phyloP scores from a whole-genome alignment of 2,888 invertebrate species.

The Ptilodon capucinus region DNA sequence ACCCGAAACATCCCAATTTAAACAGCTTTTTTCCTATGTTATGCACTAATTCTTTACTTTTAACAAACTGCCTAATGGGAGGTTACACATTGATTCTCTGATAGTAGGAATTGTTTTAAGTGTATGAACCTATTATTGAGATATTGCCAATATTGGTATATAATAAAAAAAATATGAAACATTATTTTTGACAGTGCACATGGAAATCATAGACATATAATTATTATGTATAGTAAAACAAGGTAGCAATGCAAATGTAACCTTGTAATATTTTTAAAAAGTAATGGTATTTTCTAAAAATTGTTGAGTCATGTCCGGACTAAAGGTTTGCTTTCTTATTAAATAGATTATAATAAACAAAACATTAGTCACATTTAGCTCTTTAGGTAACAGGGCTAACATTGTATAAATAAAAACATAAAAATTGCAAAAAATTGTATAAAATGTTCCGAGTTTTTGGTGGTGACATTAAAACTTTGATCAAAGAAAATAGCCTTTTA shows the following conservation, averaged over 20 bases:
- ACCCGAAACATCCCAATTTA: constrained; percentile 52
- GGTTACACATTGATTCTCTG: constrained; percentile 43
- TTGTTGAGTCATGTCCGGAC: constrained; percentile 62
- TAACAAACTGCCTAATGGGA: constrained; percentile 55
- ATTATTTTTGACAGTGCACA: constrained; percentile 57
- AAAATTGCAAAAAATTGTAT: constrained; percentile 73
- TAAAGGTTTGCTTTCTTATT: constrained; percentile 64
- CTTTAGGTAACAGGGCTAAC: constrained; percentile 65
- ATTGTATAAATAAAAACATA: constrained; percentile 73
- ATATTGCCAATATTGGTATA: constrained; percentile 47
- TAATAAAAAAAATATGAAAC: constrained; percentile 45
- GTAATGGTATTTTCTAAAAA: constrained; percentile 61
- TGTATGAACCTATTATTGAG: constrained; percentile 54
- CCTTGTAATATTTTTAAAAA: constrained; percentile 63
- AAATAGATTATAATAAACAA: constrained; percentile 57
- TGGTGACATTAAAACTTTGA: constrained; percentile 71
- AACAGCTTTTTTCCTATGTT: constrained; percentile 47
- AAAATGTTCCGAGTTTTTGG: constrained; percentile 67
- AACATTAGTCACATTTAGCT: constrained; percentile 72
- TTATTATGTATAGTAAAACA: constrained; percentile 49
- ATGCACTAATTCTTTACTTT: constrained; percentile 41
- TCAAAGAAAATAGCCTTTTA: constrained; percentile 56
- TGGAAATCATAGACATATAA: constrained; percentile 45
- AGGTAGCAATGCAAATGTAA: constrained; percentile 40
- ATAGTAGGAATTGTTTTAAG: constrained; percentile 52